Conservation (phyloP, 2,888 invertebrate species). For the Aphidoletes aphidimyza region DNA sequence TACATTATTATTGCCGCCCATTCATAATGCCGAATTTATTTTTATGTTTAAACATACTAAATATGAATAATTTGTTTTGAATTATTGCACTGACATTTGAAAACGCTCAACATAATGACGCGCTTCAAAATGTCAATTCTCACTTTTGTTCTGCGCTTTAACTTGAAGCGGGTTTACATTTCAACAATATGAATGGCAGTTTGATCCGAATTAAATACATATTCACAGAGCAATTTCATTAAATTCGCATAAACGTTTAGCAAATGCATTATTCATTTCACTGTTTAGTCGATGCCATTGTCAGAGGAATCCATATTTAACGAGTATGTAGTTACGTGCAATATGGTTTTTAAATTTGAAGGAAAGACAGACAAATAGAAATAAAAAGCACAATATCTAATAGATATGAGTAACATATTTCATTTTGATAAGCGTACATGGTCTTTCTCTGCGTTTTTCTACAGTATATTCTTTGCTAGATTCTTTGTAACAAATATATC, state of each 20-base stretch:
- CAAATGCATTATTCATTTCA: constrained; percentile 47
- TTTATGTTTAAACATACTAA: no score
- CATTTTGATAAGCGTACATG: no score
- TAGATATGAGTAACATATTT: no score
- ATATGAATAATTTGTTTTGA: not conserved
- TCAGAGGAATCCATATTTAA: not conserved
- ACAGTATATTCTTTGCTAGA: no score
- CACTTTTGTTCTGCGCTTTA: not conserved
- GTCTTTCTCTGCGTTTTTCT: no score
- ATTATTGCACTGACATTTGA: not conserved
- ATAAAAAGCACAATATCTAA: no score
- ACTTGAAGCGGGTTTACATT: constrained; percentile 20
- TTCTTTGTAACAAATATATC: no score
- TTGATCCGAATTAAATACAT: not conserved
- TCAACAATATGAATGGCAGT: constrained; percentile 27
- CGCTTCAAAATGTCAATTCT: constrained; percentile 39
- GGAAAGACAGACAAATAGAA: no score
- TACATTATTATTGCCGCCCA: no score
- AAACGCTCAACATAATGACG: not conserved
- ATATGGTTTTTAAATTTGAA: no score
- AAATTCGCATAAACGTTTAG: constrained; percentile 51
- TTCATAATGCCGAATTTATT: no score
- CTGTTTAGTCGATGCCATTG: not conserved
- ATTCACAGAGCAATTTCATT: constrained; percentile 45
- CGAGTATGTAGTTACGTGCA: no score